A percentile compares a stretch with the other conserved stretches of the same genome.
phyloP scores from a whole-genome alignment of 2,888 invertebrate genomes.

The Lasioglossum morio region DNA sequence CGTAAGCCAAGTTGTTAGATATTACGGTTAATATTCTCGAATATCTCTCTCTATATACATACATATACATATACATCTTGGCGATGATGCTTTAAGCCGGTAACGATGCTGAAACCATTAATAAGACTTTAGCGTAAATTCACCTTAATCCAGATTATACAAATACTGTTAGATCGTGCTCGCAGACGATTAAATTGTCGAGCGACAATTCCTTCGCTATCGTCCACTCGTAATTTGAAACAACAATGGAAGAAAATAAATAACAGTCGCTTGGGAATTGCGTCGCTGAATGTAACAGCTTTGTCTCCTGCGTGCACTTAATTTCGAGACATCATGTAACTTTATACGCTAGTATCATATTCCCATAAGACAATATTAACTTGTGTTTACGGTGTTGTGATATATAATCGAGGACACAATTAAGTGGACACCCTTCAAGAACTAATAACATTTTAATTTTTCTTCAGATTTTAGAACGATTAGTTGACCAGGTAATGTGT shows the following conservation, averaged over 20 bases:
- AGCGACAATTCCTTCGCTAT: background rate
- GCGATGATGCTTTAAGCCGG: background rate
- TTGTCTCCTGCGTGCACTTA: background rate
- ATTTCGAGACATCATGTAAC: background rate
- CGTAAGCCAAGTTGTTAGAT: slow-evolving; percentile 4
- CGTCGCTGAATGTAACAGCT: background rate
- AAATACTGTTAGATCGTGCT: background rate
- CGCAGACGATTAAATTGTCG: background rate
- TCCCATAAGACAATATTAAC: background rate
- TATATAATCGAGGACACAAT: too few species aligned
- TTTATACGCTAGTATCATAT: background rate
- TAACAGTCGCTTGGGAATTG: background rate
- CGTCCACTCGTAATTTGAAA: background rate
- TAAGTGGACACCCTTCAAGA: too few species aligned
- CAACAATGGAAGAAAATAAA: background rate
- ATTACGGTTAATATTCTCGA: background rate
- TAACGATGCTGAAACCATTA: background rate
- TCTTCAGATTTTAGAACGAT: too few species aligned
- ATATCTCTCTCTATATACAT: background rate
- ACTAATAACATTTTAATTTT: too few species aligned
- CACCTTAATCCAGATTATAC: slow-evolving; percentile 8
- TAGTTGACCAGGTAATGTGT: too few species aligned
- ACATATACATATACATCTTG: background rate
- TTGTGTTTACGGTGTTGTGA: background rate
- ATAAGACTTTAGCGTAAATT: slow-evolving; percentile 4